Evolutionary conservation across 2,113 vertebrate genomes (phyloP).

Genomic region (Rhadina sibilatrix): DNA sequence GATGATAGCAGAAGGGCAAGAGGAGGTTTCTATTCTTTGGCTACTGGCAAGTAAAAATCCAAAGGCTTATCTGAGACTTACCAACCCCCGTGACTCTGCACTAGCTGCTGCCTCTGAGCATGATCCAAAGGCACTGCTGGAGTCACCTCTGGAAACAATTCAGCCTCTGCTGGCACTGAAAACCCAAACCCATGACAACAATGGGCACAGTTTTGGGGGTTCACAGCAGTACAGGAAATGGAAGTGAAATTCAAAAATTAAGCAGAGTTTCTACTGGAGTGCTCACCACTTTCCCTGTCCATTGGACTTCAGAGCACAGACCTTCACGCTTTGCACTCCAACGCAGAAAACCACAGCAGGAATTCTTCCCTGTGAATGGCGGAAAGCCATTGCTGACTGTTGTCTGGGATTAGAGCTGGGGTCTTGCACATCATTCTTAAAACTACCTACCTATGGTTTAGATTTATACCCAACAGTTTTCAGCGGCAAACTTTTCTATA

Average conservation of each 20-base stretch:
- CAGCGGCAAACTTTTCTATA: neutral
- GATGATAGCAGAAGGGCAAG: rapidly evolving
- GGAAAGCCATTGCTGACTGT: neutral
- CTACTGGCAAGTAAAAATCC: neutral
- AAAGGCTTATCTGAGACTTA: neutral
- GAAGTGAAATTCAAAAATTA: neutral
- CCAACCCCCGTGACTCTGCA: neutral
- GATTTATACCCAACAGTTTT: neutral
- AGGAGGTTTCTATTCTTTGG: neutral
- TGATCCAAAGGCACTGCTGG: neutral
- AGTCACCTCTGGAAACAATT: neutral
- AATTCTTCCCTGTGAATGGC: neutral
- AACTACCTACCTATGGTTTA: neutral
- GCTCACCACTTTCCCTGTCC: rapidly evolving
- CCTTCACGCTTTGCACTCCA: neutral
- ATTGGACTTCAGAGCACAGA: neutral
- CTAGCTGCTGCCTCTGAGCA: neutral
- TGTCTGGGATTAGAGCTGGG: neutral
- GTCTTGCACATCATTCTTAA: neutral
- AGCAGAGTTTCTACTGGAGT: neutral
- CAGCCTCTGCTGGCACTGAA: neutral
- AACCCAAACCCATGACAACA: neutral
- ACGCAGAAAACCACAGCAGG: neutral
- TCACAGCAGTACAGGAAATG: neutral
- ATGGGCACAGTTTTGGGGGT: neutral